Evolutionary conservation across 2,888 invertebrate genomes (phyloP).

Genomic region (Aleiodes testaceus): DNA sequence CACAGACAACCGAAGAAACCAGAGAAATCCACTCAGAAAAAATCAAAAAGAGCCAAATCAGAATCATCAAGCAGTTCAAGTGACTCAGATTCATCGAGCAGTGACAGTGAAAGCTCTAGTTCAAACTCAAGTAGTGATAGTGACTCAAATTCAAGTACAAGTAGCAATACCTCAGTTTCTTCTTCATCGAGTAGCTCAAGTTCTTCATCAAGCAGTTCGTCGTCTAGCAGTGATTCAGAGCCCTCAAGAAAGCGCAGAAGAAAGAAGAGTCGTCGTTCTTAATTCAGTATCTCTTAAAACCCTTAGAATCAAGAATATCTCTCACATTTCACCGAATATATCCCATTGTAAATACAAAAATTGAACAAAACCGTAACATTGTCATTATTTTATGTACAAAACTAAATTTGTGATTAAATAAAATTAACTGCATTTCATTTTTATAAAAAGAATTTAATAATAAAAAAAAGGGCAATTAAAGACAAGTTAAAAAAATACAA

Average conservation of each 20-base stretch:
- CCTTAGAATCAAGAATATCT: no score
- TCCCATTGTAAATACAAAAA: conserved; percentile 11
- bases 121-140: conserved; percentile 62
- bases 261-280: conserved; percentile 44
- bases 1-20: conserved; percentile 51
- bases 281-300: background rate
- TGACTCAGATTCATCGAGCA: conserved; percentile 51
- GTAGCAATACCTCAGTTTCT: conserved; percentile 56
- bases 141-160: conserved; percentile 65
- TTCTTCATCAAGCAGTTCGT: conserved; percentile 37
- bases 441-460: background rate
- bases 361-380: conserved; percentile 4
- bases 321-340: background rate
- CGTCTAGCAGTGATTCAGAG: conserved; percentile 32
- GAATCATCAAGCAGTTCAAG: conserved; percentile 53
- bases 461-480: no score
- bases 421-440: conserved; percentile 35
- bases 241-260: conserved; percentile 31
- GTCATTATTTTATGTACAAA: conserved; percentile 6
- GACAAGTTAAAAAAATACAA: no score
- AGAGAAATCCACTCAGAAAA: conserved; percentile 56
- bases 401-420: conserved; percentile 29
- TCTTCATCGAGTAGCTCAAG: conserved; percentile 51
- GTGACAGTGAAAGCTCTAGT: conserved; percentile 54
- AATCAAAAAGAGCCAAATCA: conserved; percentile 47